Conservation (phyloP, 2,888 invertebrate species). For the Aleiodes alternator region DNA sequence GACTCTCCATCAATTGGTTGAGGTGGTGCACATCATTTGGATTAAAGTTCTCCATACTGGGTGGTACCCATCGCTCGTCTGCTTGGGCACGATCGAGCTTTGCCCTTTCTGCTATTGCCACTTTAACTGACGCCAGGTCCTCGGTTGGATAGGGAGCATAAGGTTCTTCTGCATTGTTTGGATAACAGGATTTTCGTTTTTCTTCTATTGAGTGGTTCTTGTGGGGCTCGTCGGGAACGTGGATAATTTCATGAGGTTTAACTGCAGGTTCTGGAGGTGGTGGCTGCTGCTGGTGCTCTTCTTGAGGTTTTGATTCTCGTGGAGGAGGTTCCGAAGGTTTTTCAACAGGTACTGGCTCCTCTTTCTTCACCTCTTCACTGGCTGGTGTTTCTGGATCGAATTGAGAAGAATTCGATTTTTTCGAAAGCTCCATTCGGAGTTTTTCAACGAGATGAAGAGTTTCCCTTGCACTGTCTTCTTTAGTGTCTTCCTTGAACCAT, state of each 20-base stretch:
- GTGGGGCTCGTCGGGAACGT: conserved; percentile 51
- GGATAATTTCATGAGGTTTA: conserved; percentile 43
- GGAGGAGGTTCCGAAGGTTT: conserved; percentile 38
- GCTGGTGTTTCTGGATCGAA: conserved; percentile 75
- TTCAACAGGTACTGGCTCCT: conserved; percentile 54
- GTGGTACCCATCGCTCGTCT: conserved; percentile 82
- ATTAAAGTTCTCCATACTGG: conserved; percentile 75
- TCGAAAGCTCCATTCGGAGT: conserved; percentile 83
- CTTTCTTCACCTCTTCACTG: conserved; percentile 68
- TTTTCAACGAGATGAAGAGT: conserved; percentile 91
- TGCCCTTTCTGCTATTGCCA: conserved; percentile 71
- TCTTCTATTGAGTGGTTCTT: conserved; percentile 65
- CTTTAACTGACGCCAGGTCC: conserved; percentile 72
- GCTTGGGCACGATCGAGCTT: conserved; percentile 76
- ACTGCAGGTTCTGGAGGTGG: conserved; percentile 42
- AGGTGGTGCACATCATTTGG: conserved; percentile 67
- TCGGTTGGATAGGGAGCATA: conserved; percentile 68
- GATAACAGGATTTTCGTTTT: conserved; percentile 67
- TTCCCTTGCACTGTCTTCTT: conserved; percentile 89
- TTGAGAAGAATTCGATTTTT: conserved; percentile 80
- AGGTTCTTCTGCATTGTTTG: conserved; percentile 65
- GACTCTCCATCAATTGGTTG: conserved; percentile 69
- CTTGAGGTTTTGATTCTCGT: conserved; percentile 52
- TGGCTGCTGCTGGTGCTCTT: background rate
- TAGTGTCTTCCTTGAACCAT: conserved; percentile 86